Evolutionary conservation across 2,113 vertebrate species (phyloP).

Genomic region (Synchiropus splendidus): DNA sequence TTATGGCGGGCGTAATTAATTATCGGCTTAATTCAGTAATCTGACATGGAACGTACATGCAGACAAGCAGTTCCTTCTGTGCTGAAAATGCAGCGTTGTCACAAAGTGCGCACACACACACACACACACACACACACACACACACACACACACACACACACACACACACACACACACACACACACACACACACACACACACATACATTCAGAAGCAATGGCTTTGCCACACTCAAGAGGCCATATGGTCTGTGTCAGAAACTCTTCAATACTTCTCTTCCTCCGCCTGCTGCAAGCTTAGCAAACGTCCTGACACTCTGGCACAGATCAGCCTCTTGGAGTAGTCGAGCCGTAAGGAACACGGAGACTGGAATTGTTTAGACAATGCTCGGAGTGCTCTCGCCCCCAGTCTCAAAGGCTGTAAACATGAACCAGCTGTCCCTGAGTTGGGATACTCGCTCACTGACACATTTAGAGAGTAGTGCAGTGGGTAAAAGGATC

Average conservation of each 20-base stretch:
- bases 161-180: too few species aligned
- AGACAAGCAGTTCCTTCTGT: too few species aligned
- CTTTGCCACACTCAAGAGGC: conserved; percentile 28
- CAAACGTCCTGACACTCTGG: conserved; percentile 38
- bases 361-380: conserved; percentile 54
- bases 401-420: conserved; percentile 35
- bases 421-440: conserved; percentile 62
- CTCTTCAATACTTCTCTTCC: conserved; percentile 18
- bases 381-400: conserved; percentile 47
- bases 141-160: too few species aligned
- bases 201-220: too few species aligned
- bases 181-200: too few species aligned
- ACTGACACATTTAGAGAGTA: conserved; percentile 38
- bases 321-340: conserved; percentile 46
- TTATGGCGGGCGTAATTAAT: conserved; percentile 1
- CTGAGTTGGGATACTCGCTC: conserved; percentile 40
- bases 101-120: too few species aligned
- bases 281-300: conserved; percentile 33
- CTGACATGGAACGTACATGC: background rate
- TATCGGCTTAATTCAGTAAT: conserved; percentile 3
- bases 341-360: conserved; percentile 44
- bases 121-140: too few species aligned
- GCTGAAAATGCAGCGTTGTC: too few species aligned
- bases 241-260: conserved; percentile 45
- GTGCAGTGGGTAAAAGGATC: conserved; percentile 22